Percentiles rank a stretch among this genome's conserved stretches.
Conservation (phyloP, 2,113 vertebrate species). For the Odobenus rosmarus region DNA sequence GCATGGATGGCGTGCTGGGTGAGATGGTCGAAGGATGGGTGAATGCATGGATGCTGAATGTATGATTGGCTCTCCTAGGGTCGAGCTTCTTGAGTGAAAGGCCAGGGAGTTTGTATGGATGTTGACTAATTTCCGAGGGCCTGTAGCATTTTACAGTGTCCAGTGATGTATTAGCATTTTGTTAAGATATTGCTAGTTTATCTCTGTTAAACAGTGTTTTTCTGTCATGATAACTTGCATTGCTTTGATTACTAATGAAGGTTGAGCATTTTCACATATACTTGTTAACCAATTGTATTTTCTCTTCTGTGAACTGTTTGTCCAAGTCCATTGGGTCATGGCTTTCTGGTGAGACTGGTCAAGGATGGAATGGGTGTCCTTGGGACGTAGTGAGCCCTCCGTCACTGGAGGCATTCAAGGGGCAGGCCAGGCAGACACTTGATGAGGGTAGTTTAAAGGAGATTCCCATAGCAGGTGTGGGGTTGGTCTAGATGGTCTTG, state of each 20-base stretch:
- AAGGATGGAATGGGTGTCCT: background rate
- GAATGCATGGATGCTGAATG: background rate
- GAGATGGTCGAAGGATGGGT: background rate
- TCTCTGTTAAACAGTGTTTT: background rate
- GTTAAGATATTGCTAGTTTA: background rate
- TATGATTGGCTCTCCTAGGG: background rate
- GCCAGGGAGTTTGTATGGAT: background rate
- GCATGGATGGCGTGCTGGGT: too few relatives aligned
- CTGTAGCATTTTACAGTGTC: background rate
- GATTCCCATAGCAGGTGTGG: background rate
- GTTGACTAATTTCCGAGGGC: background rate
- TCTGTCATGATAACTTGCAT: background rate
- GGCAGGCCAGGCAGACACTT: background rate
- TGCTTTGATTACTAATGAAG: background rate
- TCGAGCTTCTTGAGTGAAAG: background rate
- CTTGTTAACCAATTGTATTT: constrained; percentile 5
- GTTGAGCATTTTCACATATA: background rate
- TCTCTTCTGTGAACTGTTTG: constrained; percentile 60
- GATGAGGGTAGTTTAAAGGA: background rate
- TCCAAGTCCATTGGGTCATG: constrained; percentile 59
- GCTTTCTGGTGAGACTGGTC: background rate
- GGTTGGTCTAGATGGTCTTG: background rate
- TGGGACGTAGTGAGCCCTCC: fast-evolving
- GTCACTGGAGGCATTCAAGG: background rate
- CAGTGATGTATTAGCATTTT: background rate